These are phyloP conservation scores for Eucidaris tribuloides DNA, from an alignment of 35 echinoderm and acorn worm genomes.

Conservation along the genomic window DNA sequence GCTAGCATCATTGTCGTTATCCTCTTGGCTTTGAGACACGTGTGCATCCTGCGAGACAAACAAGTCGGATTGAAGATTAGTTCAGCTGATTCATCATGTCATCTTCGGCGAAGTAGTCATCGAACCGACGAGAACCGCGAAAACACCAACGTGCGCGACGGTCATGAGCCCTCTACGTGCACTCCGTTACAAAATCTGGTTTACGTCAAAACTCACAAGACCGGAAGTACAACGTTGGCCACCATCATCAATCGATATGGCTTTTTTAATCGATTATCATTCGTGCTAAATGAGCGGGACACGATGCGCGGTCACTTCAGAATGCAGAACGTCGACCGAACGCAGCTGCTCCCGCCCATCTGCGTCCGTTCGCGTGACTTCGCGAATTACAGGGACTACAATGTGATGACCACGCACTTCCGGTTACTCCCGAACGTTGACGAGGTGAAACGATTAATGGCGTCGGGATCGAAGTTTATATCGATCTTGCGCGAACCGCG, in stretches of 20 bases:
- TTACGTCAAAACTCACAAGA: constrained; percentile 66
- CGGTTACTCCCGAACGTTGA: not conserved
- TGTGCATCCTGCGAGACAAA: no score
- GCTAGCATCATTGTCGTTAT: no score
- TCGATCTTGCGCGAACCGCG: not conserved
- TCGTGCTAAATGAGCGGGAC: not conserved
- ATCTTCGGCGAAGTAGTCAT: no score
- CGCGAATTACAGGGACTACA: not conserved
- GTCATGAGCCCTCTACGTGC: not conserved
- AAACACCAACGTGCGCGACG: no score
- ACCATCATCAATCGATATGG: constrained; percentile 41
- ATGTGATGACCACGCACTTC: not conserved
- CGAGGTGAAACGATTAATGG: not conserved
- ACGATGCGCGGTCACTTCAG: not conserved
- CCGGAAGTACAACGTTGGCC: constrained; percentile 39
- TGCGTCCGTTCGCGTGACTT: not conserved
- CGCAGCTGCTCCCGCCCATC: not conserved
- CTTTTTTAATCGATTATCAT: constrained; percentile 15
- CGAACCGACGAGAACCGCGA: no score
- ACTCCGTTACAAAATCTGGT: not conserved
- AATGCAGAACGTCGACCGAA: not conserved
- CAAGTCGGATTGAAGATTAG: no score
- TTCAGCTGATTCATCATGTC: no score
- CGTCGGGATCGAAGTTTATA: not conserved
- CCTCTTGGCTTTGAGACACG: no score